Evolutionary conservation across 2,797 vertebrate species (phyloP).

Genomic region (Perodicticus potto): DNA sequence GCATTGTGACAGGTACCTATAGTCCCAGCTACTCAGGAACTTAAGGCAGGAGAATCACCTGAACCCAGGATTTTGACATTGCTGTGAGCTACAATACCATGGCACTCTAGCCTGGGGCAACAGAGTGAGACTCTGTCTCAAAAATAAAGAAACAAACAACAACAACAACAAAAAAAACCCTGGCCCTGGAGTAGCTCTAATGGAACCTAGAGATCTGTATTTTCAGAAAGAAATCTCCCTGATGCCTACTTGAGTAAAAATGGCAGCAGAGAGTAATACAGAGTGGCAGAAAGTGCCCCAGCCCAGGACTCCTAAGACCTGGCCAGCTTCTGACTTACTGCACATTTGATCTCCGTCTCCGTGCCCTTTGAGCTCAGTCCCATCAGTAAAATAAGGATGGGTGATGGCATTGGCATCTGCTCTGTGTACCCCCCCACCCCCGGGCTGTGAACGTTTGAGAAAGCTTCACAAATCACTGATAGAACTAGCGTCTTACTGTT

Average conservation of each 20-base stretch:
- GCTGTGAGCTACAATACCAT: no score
- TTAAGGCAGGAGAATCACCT: no score
- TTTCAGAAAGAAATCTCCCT: constrained; percentile 6
- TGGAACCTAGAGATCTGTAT: not conserved
- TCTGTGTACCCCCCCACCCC: not conserved
- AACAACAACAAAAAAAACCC: no score
- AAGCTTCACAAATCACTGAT: constrained; percentile 43
- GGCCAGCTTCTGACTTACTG: not conserved
- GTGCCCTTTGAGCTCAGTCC: not conserved
- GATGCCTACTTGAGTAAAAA: not conserved
- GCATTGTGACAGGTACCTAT: no score
- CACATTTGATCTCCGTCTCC: not conserved
- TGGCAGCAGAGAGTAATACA: not conserved
- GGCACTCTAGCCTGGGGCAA: no score
- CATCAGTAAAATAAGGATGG: constrained; percentile 40
- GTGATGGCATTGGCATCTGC: constrained; percentile 11
- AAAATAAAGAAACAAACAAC: no score
- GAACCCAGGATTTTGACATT: no score
- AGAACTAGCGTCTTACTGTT: constrained; percentile 71
- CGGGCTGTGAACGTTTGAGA: constrained; percentile 28
- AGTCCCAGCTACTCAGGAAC: no score
- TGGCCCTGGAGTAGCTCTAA: constrained; percentile 30
- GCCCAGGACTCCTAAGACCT: not conserved
- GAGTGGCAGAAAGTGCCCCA: not conserved
- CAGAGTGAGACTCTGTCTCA: no score